Conservation (phyloP, 2,888 invertebrate genomes). For the Polymixis lichenea region DNA sequence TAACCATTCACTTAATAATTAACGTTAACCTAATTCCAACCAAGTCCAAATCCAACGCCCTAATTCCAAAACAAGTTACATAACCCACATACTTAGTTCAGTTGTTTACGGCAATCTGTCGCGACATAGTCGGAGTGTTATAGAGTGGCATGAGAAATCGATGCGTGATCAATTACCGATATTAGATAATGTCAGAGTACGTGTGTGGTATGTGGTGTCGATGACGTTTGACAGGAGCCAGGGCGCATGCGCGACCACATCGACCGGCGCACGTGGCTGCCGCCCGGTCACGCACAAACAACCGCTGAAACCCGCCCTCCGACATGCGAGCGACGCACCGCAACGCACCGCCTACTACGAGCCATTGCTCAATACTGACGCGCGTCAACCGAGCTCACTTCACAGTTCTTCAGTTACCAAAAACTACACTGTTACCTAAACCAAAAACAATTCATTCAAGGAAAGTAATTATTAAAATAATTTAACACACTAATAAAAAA, state of each 20-base stretch:
- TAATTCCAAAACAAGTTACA: conserved; percentile 60
- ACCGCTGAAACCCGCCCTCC: conserved; percentile 62
- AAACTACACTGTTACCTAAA: conserved; percentile 44
- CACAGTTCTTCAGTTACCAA: conserved; percentile 38
- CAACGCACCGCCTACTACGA: conserved; percentile 52
- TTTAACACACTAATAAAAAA: not conserved
- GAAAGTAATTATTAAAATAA: not conserved
- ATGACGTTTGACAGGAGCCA: conserved; percentile 75
- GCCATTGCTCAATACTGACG: conserved; percentile 54
- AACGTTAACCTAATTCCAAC: conserved; percentile 37
- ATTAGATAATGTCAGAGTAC: conserved; percentile 67
- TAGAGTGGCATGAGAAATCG: conserved; percentile 61
- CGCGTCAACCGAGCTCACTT: conserved; percentile 56
- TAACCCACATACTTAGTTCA: conserved; percentile 43
- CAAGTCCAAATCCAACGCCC: conserved; percentile 56
- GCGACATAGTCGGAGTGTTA: conserved; percentile 49
- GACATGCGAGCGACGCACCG: conserved; percentile 49
- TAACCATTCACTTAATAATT: conserved; percentile 19
- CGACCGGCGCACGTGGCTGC: conserved; percentile 86
- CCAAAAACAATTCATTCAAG: not conserved
- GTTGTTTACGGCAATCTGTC: conserved; percentile 55
- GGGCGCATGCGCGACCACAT: conserved; percentile 83
- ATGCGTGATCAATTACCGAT: conserved; percentile 70
- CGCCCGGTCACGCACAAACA: conserved; percentile 73
- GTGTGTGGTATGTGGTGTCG: conserved; percentile 59